Conservation (phyloP, 2,888 invertebrate genomes). For the Lucinisca nassula region DNA sequence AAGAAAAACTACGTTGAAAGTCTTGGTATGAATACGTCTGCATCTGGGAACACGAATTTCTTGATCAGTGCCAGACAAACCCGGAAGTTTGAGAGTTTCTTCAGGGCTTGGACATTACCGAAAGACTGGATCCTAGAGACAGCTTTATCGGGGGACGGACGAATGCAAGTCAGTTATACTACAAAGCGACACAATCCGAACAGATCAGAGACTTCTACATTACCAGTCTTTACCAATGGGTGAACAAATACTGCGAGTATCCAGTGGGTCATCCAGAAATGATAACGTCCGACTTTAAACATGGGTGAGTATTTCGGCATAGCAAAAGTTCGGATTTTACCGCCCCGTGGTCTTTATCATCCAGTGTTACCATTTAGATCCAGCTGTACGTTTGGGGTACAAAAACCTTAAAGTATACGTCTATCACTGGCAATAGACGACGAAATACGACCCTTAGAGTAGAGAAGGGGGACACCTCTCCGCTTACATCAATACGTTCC, state of each 20-base stretch:
- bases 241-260: slow-evolving; percentile 70
- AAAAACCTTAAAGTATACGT: slow-evolving; percentile 79
- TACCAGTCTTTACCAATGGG: slow-evolving; percentile 72
- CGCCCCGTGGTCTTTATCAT: slow-evolving; percentile 78
- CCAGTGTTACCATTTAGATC: slow-evolving; percentile 82
- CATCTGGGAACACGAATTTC: slow-evolving; percentile 36
- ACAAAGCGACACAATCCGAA: slow-evolving; percentile 52
- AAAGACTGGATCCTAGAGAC: slow-evolving; percentile 71
- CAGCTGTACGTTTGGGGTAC: slow-evolving; percentile 83
- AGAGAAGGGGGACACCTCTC: slow-evolving; percentile 75
- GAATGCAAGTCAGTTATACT: slow-evolving; percentile 69
- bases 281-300: slow-evolving; percentile 19
- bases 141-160: slow-evolving; percentile 79
- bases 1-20: not conserved
- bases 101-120: slow-evolving; percentile 25
- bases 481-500: slow-evolving; percentile 77
- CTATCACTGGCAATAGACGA: slow-evolving; percentile 79
- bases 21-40: slow-evolving; percentile 1
- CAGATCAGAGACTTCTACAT: slow-evolving; percentile 72
- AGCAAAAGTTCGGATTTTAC: slow-evolving; percentile 46
- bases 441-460: slow-evolving; percentile 35
- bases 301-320: slow-evolving; percentile 51
- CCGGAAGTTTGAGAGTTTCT: not conserved
- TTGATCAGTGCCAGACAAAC: not conserved
- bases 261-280: slow-evolving; percentile 73